Percentiles rank a stretch among this genome's conserved stretches.
phyloP scores from a whole-genome alignment of 2,888 invertebrate genomes.

The Polydrusus tereticollis region DNA sequence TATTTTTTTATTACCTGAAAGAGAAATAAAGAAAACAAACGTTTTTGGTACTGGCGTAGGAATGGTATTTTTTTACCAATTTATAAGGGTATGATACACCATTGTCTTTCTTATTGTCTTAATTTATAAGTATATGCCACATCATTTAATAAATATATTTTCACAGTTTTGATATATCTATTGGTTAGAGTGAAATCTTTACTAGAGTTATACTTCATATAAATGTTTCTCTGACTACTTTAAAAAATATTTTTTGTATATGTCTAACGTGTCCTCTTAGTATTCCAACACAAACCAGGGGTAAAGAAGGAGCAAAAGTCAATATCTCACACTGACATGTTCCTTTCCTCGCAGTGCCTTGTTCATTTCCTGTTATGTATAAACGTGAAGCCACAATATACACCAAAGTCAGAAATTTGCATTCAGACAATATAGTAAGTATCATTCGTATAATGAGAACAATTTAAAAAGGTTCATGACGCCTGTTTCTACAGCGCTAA shows the following conservation, averaged over 20 bases:
- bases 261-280: conserved; percentile 9
- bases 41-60: no score
- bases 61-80: no score
- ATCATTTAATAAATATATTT: no score
- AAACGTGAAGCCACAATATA: conserved; percentile 37
- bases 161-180: no score
- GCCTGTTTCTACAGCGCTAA: conserved; percentile 27
- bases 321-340: conserved; percentile 57
- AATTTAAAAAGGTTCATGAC: conserved; percentile 36
- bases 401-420: conserved; percentile 41
- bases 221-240: neutral
- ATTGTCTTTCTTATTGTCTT: no score
- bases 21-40: no score
- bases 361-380: conserved; percentile 54
- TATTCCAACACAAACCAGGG: conserved; percentile 37
- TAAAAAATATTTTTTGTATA: neutral
- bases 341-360: conserved; percentile 55
- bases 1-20: no score
- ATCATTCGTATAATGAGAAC: conserved; percentile 43
- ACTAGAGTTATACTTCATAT: no score
- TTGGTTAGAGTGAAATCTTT: no score
- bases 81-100: no score
- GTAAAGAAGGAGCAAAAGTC: conserved; percentile 55
- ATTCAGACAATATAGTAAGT: conserved; percentile 43
- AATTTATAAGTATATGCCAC: no score